These are phyloP conservation scores for Champsocephalus gunnari DNA, from an alignment of 2,797 vertebrate species.

Conservation along the genomic window DNA sequence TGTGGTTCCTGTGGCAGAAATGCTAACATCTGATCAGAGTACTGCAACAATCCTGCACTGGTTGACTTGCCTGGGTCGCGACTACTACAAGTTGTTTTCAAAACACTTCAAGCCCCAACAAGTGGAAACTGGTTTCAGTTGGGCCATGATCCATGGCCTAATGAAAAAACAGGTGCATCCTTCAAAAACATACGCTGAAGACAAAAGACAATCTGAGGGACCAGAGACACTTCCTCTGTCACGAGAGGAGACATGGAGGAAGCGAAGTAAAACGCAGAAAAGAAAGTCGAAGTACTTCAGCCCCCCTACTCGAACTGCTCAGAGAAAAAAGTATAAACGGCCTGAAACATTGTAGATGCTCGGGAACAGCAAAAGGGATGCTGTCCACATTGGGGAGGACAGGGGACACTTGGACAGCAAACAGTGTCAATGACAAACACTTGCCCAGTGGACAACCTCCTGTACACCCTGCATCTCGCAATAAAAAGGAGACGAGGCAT, in stretches of 20 bases:
- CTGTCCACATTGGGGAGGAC: slow-evolving; percentile 14
- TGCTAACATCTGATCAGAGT: slow-evolving; percentile 19
- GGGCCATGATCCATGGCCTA: slow-evolving; percentile 20
- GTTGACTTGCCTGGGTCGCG: slow-evolving; percentile 3
- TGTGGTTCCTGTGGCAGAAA: slow-evolving; percentile 12
- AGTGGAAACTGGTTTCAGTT: slow-evolving; percentile 15
- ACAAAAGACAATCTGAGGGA: background rate
- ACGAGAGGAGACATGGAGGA: slow-evolving; percentile 21
- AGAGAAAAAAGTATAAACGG: background rate
- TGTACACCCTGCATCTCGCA: background rate
- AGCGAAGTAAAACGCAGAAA: background rate
- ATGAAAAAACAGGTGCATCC: background rate
- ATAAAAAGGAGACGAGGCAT: slow-evolving; percentile 14
- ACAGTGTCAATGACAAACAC: slow-evolving; percentile 10
- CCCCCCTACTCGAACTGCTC: background rate
- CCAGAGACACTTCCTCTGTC: slow-evolving; percentile 10
- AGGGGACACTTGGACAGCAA: background rate
- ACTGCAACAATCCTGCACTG: slow-evolving; percentile 14
- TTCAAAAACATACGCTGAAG: background rate
- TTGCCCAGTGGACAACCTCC: slow-evolving; percentile 14
- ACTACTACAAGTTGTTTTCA: background rate
- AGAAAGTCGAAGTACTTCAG: background rate
- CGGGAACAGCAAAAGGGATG: too few species aligned
- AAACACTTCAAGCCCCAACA: background rate
- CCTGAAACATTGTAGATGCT: background rate